Percentiles rank a stretch among this genome's conserved stretches.
Conservation (phyloP, 2,797 vertebrate species). For the Gobio occitaniae region DNA sequence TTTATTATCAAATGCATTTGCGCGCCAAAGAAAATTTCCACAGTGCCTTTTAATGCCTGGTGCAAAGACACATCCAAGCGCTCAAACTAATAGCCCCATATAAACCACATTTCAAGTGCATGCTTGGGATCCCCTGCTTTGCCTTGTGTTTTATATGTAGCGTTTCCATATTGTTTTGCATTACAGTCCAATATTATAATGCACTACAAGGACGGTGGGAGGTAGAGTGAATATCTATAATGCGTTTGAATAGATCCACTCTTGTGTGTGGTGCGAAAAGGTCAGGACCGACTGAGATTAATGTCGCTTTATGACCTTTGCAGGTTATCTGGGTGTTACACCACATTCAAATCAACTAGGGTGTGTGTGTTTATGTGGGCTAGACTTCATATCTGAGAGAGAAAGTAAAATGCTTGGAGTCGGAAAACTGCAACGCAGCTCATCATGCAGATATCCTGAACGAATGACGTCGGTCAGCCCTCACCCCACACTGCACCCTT, state of each 20-base stretch:
- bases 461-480: slow-evolving; percentile 45
- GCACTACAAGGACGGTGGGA: background rate
- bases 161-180: slow-evolving; percentile 24
- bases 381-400: slow-evolving; percentile 6
- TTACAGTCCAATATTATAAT: slow-evolving; percentile 25
- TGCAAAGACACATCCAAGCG: slow-evolving; percentile 41
- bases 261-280: slow-evolving; percentile 31
- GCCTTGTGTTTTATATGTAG: slow-evolving; percentile 38
- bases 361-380: background rate
- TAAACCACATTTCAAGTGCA: slow-evolving; percentile 6
- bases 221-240: slow-evolving; percentile 35
- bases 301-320: slow-evolving; percentile 36
- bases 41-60: slow-evolving; percentile 24
- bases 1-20: slow-evolving; percentile 52
- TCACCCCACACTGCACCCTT: slow-evolving; percentile 35
- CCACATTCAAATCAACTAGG: slow-evolving; percentile 30
- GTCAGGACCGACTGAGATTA: slow-evolving; percentile 45
- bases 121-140: slow-evolving; percentile 32
- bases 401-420: background rate
- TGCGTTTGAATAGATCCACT: slow-evolving; percentile 46
- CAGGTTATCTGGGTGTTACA: slow-evolving; percentile 40
- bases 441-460: slow-evolving; percentile 29
- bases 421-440: slow-evolving; percentile 11
- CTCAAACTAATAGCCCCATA: slow-evolving; percentile 23
- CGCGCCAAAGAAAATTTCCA: slow-evolving; percentile 50